These are phyloP conservation scores for Nycticorax nycticorax DNA, from an alignment of 2,113 vertebrate genomes.

Conservation along the genomic window DNA sequence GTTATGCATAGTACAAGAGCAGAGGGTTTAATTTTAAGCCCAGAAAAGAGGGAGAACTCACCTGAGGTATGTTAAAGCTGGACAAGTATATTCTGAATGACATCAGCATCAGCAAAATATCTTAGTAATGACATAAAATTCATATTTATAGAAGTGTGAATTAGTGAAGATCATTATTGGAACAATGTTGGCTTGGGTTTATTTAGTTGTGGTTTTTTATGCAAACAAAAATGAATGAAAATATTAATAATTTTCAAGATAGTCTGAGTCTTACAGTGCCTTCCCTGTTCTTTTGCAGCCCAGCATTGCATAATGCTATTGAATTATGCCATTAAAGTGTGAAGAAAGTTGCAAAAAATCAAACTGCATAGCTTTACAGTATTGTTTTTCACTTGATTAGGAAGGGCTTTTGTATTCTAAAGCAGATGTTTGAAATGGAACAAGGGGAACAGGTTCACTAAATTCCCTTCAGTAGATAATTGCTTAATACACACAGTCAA, in stretches of 20 bases:
- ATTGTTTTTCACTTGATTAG: neutral
- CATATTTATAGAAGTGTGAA: neutral
- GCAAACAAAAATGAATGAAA: neutral
- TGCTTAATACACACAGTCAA: neutral
- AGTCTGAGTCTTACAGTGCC: neutral
- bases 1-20: neutral
- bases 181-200: neutral
- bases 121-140: neutral
- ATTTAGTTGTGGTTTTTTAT: neutral
- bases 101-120: neutral
- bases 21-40: neutral
- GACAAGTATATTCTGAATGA: neutral
- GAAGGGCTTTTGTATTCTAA: neutral
- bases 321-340: neutral
- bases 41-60: neutral
- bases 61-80: neutral
- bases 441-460: neutral
- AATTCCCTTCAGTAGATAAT: neutral
- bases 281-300: neutral
- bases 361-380: neutral
- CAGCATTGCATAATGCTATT: neutral
- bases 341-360: neutral
- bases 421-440: constrained; percentile 5
- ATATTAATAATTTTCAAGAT: neutral
- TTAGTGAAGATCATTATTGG: neutral